A percentile compares a stretch with the other conserved stretches of the same genome.
phyloP scores from a whole-genome alignment of 1,140 invertebrate genomes.

The Octopus bimaculoides region DNA sequence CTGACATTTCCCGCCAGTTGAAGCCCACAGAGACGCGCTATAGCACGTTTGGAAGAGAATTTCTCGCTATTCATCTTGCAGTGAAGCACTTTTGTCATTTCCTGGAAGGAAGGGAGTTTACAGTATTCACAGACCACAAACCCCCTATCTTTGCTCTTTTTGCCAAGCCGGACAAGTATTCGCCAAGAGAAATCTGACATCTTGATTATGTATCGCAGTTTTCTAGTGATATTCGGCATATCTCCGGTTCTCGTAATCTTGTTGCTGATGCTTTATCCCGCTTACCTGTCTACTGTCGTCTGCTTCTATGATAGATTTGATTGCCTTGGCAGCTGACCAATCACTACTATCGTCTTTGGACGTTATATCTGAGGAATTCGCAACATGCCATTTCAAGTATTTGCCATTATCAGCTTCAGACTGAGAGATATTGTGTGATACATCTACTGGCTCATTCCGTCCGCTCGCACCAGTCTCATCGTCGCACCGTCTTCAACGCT shows the following conservation, averaged over 20 bases:
- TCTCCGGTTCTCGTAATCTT: background rate
- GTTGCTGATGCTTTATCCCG: constrained; percentile 3
- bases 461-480: background rate
- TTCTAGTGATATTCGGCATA: background rate
- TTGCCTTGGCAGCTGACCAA: background rate
- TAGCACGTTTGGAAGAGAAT: constrained; percentile 55
- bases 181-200: background rate
- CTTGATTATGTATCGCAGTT: background rate
- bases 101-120: constrained; percentile 52
- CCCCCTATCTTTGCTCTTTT: constrained; percentile 25
- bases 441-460: background rate
- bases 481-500: background rate
- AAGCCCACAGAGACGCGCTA: background rate
- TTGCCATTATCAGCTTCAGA: constrained; percentile 42
- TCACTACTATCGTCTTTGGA: background rate
- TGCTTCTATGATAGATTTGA: background rate
- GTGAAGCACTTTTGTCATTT: constrained; percentile 56
- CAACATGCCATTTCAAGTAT: constrained; percentile 6
- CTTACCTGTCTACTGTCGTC: background rate
- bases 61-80: constrained; percentile 57
- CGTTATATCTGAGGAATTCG: background rate
- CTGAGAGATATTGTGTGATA: background rate
- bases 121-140: constrained; percentile 54
- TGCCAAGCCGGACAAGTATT: background rate
- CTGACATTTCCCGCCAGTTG: background rate